Conservation (phyloP, 2,797 vertebrate species). For the Sebastes nivosus region DNA sequence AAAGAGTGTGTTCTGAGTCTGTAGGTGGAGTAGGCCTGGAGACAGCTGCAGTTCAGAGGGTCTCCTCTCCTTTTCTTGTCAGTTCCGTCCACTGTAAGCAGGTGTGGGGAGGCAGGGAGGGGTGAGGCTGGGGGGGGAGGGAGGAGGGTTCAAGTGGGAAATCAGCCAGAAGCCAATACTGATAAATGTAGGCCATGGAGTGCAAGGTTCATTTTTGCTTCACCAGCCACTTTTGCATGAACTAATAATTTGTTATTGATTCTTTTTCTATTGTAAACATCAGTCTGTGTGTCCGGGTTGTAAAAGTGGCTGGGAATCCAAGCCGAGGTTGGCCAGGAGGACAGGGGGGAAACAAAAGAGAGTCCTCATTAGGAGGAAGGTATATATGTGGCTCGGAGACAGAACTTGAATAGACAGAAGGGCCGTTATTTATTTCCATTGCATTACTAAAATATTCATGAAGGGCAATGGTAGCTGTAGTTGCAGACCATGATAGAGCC, state of each 20-base stretch:
- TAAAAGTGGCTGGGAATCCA: conserved; percentile 46
- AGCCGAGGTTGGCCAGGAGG: conserved; percentile 26
- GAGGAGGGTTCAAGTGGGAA: not conserved
- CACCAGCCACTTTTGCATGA: conserved; percentile 44
- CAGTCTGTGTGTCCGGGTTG: conserved; percentile 12
- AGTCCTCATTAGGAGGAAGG: conserved; percentile 9
- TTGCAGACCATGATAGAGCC: not conserved
- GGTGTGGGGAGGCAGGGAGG: not conserved
- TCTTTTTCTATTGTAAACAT: conserved; percentile 31
- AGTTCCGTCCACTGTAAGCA: conserved; percentile 48
- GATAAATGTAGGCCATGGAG: conserved; percentile 36
- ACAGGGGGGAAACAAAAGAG: not conserved
- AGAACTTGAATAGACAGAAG: conserved; percentile 65
- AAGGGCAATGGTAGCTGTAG: not conserved
- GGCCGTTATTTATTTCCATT: conserved; percentile 18
- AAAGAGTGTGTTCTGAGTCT: conserved; percentile 59
- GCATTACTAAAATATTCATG: conserved; percentile 4
- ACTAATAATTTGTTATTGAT: not conserved
- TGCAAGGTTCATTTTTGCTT: conserved; percentile 34
- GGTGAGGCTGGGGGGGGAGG: not conserved
- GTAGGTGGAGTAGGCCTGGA: conserved; percentile 50
- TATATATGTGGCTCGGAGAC: conserved; percentile 30
- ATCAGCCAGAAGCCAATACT: conserved; percentile 60
- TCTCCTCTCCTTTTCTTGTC: conserved; percentile 33
- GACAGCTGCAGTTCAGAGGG: conserved; percentile 37